phyloP scores from a whole-genome alignment of 2,797 vertebrate genomes.

The Bufotes viridis region DNA sequence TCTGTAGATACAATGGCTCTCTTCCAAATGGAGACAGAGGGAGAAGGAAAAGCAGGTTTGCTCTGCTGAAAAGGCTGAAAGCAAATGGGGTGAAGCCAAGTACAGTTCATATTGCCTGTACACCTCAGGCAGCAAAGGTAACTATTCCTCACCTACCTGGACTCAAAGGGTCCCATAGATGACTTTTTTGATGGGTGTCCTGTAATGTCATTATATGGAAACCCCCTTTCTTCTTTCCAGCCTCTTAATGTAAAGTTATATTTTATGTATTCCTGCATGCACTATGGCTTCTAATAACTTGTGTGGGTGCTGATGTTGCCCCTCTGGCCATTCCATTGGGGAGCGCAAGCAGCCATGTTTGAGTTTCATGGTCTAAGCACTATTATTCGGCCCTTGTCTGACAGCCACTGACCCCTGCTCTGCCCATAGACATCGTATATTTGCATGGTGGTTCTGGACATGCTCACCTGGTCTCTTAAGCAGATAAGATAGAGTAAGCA shows the following conservation, averaged over 20 bases:
- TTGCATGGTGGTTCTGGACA: too few species aligned
- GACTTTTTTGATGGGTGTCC: not conserved
- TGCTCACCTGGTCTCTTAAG: too few species aligned
- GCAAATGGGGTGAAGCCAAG: constrained; percentile 98
- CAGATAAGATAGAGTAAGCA: too few species aligned
- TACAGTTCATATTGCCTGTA: constrained; percentile 95
- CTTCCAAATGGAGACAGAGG: constrained; percentile 97
- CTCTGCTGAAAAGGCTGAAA: constrained; percentile 95
- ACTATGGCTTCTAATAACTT: not conserved
- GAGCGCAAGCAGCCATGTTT: not conserved
- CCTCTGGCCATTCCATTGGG: not conserved
- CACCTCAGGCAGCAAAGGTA: constrained; percentile 98
- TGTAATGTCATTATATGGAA: not conserved
- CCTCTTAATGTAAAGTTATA: not conserved
- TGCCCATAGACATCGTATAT: too few species aligned
- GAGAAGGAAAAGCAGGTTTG: constrained; percentile 97
- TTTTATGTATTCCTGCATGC: not conserved
- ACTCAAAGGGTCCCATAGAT: not conserved
- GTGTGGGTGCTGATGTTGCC: not conserved
- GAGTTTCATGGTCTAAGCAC: not conserved
- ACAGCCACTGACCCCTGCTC: too few species aligned
- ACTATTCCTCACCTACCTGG: constrained; percentile 30
- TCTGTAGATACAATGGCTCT: constrained; percentile 95
- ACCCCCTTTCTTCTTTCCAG: too few species aligned
- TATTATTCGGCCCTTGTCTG: too few species aligned